Base-by-base conservation (phyloP, 2,113 vertebrate species). In the Crotophaga sulcirostris region DNA sequence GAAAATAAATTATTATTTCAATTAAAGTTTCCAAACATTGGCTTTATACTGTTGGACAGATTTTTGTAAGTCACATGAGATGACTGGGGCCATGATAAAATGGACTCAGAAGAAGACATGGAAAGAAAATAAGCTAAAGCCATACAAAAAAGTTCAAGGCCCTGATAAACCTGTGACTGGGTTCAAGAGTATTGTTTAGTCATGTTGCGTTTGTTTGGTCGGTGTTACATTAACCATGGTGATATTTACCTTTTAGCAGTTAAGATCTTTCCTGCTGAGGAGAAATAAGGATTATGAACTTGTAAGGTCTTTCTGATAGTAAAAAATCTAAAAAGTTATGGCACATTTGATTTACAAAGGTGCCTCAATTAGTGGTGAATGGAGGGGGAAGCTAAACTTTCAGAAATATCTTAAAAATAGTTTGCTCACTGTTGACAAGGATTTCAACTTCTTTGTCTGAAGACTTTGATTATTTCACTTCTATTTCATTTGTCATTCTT, bases 1-100 rank as follows among this genome's bases (percentile, higher is more conserved):
- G 42, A 88, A 93, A 66, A 90, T 90, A 86, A 75, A 62, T 95
- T 90, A 90, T 86, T 89, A 84, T 91, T 95, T 86, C 33, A 38
- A 19, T 74, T 42, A 58, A 74, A 67, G 26, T 86, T 96, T 92
- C 55, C 79, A 88, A 59, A 47, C 55, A 59, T 93, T 83, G 85
- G 9, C 40, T 90, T 86, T 58, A 42, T 84, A 40, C 83, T 51
- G 16, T 62, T 80, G 31, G 58, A n/a, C 64, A 62, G n/a, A 23
- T 83, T 79, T 85, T 85, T 62, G 12, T 15, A 44, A 84, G 42
- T 76, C 60, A 5, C 5, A 12, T 85, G 82, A 90, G 36, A 31
- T 2, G 6, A 55, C 17, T 33, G 26, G n/a, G 11, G 10, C 72
- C 18, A 4, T 94, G 88, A 92, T 79, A 83, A 90, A 96, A 88